Conservation (phyloP, 2,888 invertebrate genomes). For the Nymphalis polychloros region DNA sequence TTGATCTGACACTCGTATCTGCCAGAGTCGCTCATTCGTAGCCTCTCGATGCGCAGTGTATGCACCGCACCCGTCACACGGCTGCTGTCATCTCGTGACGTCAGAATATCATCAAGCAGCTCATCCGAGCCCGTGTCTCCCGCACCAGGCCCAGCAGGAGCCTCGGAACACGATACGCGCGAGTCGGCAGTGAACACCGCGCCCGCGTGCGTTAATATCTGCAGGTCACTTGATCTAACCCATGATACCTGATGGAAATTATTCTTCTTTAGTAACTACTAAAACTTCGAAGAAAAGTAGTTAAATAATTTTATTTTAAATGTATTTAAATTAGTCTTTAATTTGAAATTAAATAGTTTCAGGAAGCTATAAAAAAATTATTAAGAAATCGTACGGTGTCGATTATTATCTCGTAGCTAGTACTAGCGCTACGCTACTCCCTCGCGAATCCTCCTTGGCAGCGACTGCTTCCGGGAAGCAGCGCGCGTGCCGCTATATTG, state of each 20-base stretch:
- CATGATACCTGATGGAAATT: constrained; percentile 84
- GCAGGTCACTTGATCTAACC: constrained; percentile 86
- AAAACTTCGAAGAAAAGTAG: too few species aligned
- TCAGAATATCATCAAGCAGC: constrained; percentile 72
- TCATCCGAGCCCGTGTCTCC: constrained; percentile 81
- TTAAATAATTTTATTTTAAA: background rate
- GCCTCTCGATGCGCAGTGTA: constrained; percentile 82
- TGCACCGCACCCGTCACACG: constrained; percentile 73
- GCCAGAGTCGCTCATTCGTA: constrained; percentile 83
- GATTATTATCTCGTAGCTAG: background rate
- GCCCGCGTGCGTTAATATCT: constrained; percentile 85
- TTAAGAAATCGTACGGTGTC: background rate
- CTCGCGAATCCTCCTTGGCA: constrained; percentile 20
- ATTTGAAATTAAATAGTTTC: background rate
- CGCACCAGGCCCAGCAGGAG: constrained; percentile 51
- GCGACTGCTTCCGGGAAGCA: constrained; percentile 37
- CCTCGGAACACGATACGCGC: constrained; percentile 83
- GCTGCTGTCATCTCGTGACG: constrained; percentile 74
- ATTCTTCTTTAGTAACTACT: background rate
- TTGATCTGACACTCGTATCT: constrained; percentile 89
- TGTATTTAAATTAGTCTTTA: background rate
- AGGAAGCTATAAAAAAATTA: constrained; percentile 14
- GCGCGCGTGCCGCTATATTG: constrained; percentile 36
- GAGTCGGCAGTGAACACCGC: constrained; percentile 85
- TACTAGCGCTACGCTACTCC: constrained; percentile 10